Evolutionary conservation across 2,113 vertebrate genomes (phyloP), one percentile per base, ranked within the genome.

Genomic region (Arenaria interpres): DNA sequence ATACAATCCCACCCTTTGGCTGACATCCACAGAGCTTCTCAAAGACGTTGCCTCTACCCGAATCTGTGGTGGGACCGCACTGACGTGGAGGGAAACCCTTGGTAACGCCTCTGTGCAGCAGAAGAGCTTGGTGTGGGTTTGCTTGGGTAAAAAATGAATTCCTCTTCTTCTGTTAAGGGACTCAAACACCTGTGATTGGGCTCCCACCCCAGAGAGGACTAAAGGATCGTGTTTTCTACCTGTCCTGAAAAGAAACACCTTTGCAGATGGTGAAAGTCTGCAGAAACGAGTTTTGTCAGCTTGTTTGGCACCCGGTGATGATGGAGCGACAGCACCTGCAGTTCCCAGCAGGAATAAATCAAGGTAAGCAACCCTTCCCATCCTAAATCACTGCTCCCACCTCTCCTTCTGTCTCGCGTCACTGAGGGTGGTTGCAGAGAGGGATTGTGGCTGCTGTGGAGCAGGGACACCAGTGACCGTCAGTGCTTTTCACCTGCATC

Each of bases 401-500:
- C 3, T 54, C 14, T 32, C 11, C 8, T 75, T 57, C 5, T 2
- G 15, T 50, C 10, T n/a, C 3, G 6, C 7, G 1, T 56, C 12
- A 4, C 17, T 0, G 1, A 12, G 41, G 0, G 1, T 46, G 45
- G 53, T 14, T 64, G 51, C 6, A 54, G 50, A 32, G 51, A 46
- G 17, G 4, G 11, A 3, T 41, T 0, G 5, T 32, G 37, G 24
- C 28, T 27, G n/a, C 56, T 35, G 74, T 18, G 19, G n/a, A 28
- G 28, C 21, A 6, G 19, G 27, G 78, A 41, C 9, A 13, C 24
- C 0, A 1, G 4, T 51, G 62, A 20, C 35, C 23, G 3, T 74
- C 48, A 60, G 72, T n/a, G 37, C 32, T 14, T 32, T 72, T 43
- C 2, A 33, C 73, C 57, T 35, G 22, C 37, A 18, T 54, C 24